These are phyloP conservation scores for Hypsopygia costalis DNA, from an alignment of 2,888 invertebrate species.

Conservation along the genomic window DNA sequence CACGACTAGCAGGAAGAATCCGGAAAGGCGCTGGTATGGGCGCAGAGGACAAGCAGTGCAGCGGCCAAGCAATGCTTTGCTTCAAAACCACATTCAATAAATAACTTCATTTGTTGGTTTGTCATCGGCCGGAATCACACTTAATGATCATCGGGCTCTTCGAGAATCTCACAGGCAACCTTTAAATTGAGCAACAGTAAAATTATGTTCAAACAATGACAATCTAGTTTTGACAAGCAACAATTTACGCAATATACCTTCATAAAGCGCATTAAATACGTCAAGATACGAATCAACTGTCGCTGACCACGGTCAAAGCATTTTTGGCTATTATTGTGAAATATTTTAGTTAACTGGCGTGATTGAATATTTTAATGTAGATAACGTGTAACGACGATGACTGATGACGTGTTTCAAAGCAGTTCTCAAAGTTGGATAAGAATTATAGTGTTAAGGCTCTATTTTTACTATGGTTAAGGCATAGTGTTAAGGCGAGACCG, in stretches of 20 bases:
- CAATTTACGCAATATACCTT: conserved; percentile 9
- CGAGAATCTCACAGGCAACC: neutral
- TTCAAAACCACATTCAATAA: too few species aligned
- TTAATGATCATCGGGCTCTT: too few species aligned
- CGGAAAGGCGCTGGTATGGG: too few species aligned
- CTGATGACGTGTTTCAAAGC: conserved; percentile 5
- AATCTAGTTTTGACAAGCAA: conserved; percentile 4
- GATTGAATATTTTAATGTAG: conserved; percentile 29
- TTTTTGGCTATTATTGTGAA: conserved; percentile 39
- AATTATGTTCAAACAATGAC: conserved; percentile 8
- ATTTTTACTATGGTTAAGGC: too few species aligned
- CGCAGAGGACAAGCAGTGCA: too few species aligned
- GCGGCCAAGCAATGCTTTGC: too few species aligned
- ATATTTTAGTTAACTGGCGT: conserved; percentile 26
- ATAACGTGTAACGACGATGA: conserved; percentile 7
- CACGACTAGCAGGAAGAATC: too few species aligned
- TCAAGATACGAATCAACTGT: conserved; percentile 12
- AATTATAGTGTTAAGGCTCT: too few species aligned
- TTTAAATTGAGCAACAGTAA: conserved; percentile 2
- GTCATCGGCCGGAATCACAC: too few species aligned
- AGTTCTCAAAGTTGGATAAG: too few species aligned
- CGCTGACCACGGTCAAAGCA: conserved; percentile 26
- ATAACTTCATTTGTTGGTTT: too few species aligned
- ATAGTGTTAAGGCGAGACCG: too few species aligned
- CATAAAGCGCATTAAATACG: conserved; percentile 10